A percentile compares a stretch with the other conserved stretches of the same genome.
Conservation (phyloP, 2,888 invertebrate species). For the Pantelozetes paolii region DNA sequence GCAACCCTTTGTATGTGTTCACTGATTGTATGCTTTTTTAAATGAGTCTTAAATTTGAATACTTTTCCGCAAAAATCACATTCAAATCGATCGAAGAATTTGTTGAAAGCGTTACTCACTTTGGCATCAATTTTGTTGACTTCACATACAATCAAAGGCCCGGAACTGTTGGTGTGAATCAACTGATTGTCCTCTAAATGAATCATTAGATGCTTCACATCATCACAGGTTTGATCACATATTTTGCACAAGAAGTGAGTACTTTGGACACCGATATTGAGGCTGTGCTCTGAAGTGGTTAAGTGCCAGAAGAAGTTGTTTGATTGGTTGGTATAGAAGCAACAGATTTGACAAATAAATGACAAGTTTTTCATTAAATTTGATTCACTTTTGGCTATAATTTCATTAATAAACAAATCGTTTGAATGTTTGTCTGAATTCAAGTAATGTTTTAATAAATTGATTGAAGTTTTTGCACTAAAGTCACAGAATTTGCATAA, state of each 20-base stretch:
- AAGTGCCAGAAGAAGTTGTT: conserved; percentile 32
- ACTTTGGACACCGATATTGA: background rate
- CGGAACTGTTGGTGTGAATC: conserved; percentile 4
- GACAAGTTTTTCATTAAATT: conserved; percentile 21
- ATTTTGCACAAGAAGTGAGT: background rate
- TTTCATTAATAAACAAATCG: background rate
- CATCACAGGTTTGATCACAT: background rate
- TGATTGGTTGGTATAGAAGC: conserved; percentile 23
- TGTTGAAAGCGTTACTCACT: background rate
- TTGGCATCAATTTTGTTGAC: background rate
- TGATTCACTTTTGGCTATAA: background rate
- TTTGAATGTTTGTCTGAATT: background rate
- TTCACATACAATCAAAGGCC: conserved; percentile 22
- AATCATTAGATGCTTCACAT: background rate
- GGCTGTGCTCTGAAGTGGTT: background rate
- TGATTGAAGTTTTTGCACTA: background rate
- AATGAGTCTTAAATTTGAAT: conserved; percentile 25
- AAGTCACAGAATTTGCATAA: conserved; percentile 12
- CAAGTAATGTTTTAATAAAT: conserved; percentile 33
- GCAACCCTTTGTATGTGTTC: conserved; percentile 27
- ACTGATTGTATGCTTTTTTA: conserved; percentile 27
- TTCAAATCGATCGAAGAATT: background rate
- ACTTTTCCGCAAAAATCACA: conserved; percentile 19
- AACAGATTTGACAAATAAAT: conserved; percentile 29
- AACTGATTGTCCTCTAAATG: conserved; percentile 3